Conservation (phyloP, 2,113 vertebrate genomes). For the Eudyptes chrysolophus region DNA sequence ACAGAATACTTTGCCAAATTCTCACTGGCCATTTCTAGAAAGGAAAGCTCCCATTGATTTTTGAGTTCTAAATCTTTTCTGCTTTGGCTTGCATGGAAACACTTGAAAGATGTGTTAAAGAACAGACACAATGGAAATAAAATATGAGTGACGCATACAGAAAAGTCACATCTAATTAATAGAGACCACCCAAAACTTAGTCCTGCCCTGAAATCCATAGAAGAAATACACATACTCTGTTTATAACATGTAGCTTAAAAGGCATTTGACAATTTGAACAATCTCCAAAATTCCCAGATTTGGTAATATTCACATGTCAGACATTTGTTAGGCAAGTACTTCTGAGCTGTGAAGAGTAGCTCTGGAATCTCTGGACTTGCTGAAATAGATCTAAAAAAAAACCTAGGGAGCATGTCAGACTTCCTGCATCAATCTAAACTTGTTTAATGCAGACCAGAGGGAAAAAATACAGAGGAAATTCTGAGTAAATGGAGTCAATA, state of each 20-base stretch:
- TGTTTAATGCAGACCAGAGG: background rate
- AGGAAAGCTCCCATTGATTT: background rate
- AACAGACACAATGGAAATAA: background rate
- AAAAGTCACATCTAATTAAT: background rate
- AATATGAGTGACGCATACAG: background rate
- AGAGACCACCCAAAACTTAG: background rate
- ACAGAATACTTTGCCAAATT: background rate
- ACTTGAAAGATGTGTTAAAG: background rate
- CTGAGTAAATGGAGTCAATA: background rate
- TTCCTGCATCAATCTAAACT: background rate
- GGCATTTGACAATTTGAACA: background rate
- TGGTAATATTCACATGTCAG: background rate
- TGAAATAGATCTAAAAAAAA: background rate
- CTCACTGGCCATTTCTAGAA: background rate
- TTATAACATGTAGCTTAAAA: background rate
- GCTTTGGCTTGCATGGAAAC: background rate
- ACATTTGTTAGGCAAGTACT: background rate
- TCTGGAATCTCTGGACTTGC: constrained; percentile 22
- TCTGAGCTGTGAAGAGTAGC: background rate
- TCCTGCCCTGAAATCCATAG: background rate
- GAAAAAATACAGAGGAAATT: constrained; percentile 20
- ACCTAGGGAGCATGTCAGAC: background rate
- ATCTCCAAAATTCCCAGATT: background rate
- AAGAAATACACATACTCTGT: background rate
- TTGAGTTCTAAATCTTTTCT: background rate